Base-by-base conservation (phyloP, 2,797 vertebrate genomes). In the Scleropages formosus region DNA sequence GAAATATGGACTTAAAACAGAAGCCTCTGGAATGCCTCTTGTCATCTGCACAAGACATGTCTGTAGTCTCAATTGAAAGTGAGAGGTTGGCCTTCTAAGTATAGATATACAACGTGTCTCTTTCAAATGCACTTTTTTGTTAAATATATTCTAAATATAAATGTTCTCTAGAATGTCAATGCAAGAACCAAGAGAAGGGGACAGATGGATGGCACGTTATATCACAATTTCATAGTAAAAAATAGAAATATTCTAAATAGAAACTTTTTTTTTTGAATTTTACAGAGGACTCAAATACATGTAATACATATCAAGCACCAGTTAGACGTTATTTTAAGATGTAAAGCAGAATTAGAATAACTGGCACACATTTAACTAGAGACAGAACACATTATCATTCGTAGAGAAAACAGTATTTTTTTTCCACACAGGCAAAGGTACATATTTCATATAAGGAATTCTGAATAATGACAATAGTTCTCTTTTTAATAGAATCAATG, bases 191-290 rank as follows among this genome's bases (percentile, higher is more conserved):
- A 18, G 16, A 56, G 22, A 11, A 56, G 22, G 49, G 18, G 13
- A 3, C 26, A 18, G 47, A 18, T 26, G 24, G 24, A 47, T 27
- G 22, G 18, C 68, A 56, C 53, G 49, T 61, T 39, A n/a, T 15
- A 46, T 24, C 31, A 27, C 7, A 60, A 18, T 63, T 39, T 47
- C 31, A 69, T 22, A 26, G 47, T 31, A n/a, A 74, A 70, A 59
- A 64, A 61, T 69, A 69, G 20, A 75, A 75, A 75, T 69, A 69
- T 62, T 70, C n/a, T 31, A 47, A 70, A 62, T 49, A 22, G 26
- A 68, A 59, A 39, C 31, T 72, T 60, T 31, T 27, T 72, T 60
- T 31, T 27, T 51, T 31, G 44, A 67, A 46, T 67, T 75, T 16
- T 46, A 39, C 51, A 67, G 51, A 58, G 53, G 26, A 46, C 64